Conservation (phyloP, 1,140 invertebrate species). For the Drosophila guanche region DNA sequence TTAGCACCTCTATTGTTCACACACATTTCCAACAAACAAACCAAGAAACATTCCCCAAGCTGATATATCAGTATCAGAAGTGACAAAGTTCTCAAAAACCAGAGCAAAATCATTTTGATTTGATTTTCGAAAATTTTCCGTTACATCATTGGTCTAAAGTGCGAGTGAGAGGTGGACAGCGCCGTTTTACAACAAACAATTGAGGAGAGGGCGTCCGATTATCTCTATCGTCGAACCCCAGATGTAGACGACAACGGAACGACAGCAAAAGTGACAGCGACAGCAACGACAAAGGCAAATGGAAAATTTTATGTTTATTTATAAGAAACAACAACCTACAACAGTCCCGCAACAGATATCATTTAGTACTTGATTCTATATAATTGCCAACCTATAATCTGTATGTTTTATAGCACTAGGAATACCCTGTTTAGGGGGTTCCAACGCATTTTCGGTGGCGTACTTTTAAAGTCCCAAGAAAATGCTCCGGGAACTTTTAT, state of each 20-base stretch:
- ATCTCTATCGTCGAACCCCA: constrained; percentile 43
- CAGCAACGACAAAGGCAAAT: constrained; percentile 56
- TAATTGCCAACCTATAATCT: constrained; percentile 22
- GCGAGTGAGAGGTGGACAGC: constrained; percentile 28
- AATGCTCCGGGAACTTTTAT: too few relatives aligned
- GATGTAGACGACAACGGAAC: constrained; percentile 42
- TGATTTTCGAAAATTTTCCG: constrained; percentile 50
- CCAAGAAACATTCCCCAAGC: too few relatives aligned
- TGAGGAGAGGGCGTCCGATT: constrained; percentile 37
- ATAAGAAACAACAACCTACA: constrained; percentile 28
- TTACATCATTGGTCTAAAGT: constrained; percentile 49
- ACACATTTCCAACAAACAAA: not conserved
- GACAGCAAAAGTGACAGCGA: not conserved
- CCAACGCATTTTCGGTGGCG: too few relatives aligned
- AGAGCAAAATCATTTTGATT: constrained; percentile 2
- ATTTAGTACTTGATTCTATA: constrained; percentile 28
- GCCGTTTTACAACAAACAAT: constrained; percentile 45
- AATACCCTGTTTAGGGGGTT: not conserved
- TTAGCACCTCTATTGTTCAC: constrained; percentile 14
- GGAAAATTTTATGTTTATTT: constrained; percentile 76
- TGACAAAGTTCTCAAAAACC: not conserved
- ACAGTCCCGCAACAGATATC: constrained; percentile 7
- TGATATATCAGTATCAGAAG: too few relatives aligned
- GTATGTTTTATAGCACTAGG: too few relatives aligned
- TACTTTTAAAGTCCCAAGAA: too few relatives aligned